Evolutionary conservation across 2,797 vertebrate species (phyloP), one percentile per base, ranked within the genome.

Genomic region (Sebastes reedi): DNA sequence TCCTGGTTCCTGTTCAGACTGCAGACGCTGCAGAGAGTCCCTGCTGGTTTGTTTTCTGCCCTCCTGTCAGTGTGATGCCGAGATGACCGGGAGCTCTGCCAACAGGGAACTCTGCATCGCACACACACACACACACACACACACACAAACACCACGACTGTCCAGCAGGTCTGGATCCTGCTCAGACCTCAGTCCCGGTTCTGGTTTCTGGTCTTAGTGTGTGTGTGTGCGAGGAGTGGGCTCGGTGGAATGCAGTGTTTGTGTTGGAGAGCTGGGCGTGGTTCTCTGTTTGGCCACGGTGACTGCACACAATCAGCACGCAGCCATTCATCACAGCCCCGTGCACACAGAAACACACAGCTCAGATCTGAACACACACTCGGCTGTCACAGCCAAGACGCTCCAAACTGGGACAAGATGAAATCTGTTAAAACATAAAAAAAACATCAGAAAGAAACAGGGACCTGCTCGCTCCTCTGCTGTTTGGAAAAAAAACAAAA

Each of bases 201-300:
- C 52, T 29, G 52, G 60, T 81, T 32, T 16, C 6, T 34, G 69
- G 29, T 42, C 30, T 42, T 39, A 39, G 12, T 60, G 36, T 39
- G 30, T 39, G 59, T 22, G 10, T 34, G 18, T 39, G 32, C 13
- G 22, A 42, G 52, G 52, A 30, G 60, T 29, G n/a, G 54, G 52
- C 59, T 67, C 1, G 1, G 13, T 84, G 88, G 90, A 92, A 91
- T 91, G 90, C 62, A 24, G 50, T 83, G 82, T 91, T 90, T 91
- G 75, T 84, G 81, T 89, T 89, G 75, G 64, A 75, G 77, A 50
- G 46, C 74, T 79, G 86, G 91, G 90, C 22, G 87, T 88, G 84
- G 87, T n/a, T 39, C 71, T 55, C 46, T 20, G 36, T 73, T 85
- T 84, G 73, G 58, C 80, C 82, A 30, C 2, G 72, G 67, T 74